phyloP scores from a whole-genome alignment of 2,888 invertebrate species.

The Bimastos eiseni region DNA sequence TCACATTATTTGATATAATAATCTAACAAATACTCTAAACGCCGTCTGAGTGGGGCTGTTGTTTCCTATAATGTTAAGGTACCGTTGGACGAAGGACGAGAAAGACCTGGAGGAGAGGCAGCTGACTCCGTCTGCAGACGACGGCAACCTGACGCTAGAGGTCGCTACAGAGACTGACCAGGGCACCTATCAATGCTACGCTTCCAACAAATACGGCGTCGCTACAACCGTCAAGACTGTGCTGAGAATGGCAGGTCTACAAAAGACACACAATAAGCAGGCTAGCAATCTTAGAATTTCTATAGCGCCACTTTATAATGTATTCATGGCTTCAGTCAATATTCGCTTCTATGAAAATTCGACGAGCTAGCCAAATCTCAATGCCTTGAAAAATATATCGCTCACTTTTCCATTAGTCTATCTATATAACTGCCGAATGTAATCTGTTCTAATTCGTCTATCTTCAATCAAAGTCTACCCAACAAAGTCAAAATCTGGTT shows the following conservation, averaged over 20 bases:
- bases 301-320: no score
- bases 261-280: background rate
- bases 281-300: background rate
- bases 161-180: background rate
- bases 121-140: background rate
- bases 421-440: no score
- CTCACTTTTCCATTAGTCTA: no score
- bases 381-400: no score
- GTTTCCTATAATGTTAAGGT: background rate
- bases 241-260: constrained; percentile 41
- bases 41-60: background rate
- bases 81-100: constrained; percentile 15
- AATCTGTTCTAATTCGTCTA: no score
- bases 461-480: no score
- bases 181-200: constrained; percentile 89
- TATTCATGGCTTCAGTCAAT: no score
- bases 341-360: no score
- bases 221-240: constrained; percentile 38
- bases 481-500: no score
- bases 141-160: background rate
- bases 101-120: background rate
- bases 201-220: constrained; percentile 84
- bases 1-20: background rate
- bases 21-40: background rate
- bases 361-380: no score